Evolutionary conservation across 2,113 vertebrate genomes (phyloP).

Genomic region (Gopherus evgoodei): DNA sequence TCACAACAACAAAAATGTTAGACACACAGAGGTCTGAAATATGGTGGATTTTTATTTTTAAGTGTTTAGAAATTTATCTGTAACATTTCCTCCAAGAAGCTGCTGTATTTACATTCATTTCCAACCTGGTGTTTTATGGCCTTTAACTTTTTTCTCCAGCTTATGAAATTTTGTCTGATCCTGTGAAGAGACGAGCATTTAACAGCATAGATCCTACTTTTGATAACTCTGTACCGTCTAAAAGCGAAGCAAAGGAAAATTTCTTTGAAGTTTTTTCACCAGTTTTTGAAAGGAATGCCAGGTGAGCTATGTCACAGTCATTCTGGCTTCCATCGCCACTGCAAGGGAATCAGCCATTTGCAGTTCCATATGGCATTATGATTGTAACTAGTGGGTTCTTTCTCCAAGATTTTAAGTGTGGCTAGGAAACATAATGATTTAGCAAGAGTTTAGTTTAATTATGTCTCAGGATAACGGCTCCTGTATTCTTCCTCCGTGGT

Average conservation of each 20-base stretch:
- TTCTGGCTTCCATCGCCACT: not conserved
- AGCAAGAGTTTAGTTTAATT: not conserved
- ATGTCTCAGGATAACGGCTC: not conserved
- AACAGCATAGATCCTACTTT: slow-evolving; percentile 98
- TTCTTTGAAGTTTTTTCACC: slow-evolving; percentile 92
- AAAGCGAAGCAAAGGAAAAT: slow-evolving; percentile 95
- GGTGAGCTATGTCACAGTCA: slow-evolving; percentile 75
- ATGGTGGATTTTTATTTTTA: not conserved
- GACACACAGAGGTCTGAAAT: not conserved
- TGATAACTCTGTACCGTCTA: slow-evolving; percentile 93
- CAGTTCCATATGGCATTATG: not conserved
- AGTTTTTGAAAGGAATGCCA: slow-evolving; percentile 94
- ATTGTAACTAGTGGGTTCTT: not conserved
- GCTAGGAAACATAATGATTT: not conserved
- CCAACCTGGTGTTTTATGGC: not conserved
- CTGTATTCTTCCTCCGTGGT: not conserved
- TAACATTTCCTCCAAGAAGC: not conserved
- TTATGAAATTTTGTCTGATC: slow-evolving; percentile 94
- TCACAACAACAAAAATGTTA: not conserved
- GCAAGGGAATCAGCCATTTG: not conserved
- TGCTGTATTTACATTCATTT: not conserved
- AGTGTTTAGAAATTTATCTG: slow-evolving; percentile 18
- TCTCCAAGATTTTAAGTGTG: not conserved
- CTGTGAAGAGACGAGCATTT: slow-evolving; percentile 95
- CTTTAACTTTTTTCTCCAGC: slow-evolving; percentile 80